phyloP scores from a whole-genome alignment of 2,888 invertebrate species.

The Polyommatus iphigenia region DNA sequence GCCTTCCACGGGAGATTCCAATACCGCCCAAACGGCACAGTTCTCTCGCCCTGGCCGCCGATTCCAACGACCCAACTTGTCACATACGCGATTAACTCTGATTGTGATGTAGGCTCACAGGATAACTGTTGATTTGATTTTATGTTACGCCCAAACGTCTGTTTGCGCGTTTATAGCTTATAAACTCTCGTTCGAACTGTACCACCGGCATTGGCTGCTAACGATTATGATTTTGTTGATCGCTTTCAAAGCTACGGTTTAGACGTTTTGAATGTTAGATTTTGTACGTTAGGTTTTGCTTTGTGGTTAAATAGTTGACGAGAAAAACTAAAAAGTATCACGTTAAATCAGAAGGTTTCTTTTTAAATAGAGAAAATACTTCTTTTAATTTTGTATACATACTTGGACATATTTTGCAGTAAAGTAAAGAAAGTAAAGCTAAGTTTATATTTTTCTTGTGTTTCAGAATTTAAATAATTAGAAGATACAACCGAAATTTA shows the following conservation, averaged over 20 bases:
- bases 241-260: slow-evolving; percentile 47
- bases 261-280: slow-evolving; percentile 43
- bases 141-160: slow-evolving; percentile 78
- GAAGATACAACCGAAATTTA: not conserved
- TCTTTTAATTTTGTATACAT: too few species aligned
- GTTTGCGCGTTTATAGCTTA: slow-evolving; percentile 76
- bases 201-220: slow-evolving; percentile 72
- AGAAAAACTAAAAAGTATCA: too few species aligned
- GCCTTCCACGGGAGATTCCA: not conserved
- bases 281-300: not conserved
- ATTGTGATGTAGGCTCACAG: slow-evolving; percentile 79
- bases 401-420: not conserved
- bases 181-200: slow-evolving; percentile 74
- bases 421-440: too few species aligned
- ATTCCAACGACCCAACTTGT: slow-evolving; percentile 70
- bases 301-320: not conserved
- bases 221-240: slow-evolving; percentile 69
- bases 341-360: too few species aligned
- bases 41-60: slow-evolving; percentile 42
- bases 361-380: too few species aligned
- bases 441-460: not conserved
- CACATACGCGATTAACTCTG: slow-evolving; percentile 78
- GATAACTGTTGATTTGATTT: slow-evolving; percentile 81
- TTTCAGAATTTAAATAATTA: not conserved
- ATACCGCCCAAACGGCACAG: not conserved